Evolutionary conservation across 2,888 invertebrate species (phyloP), one percentile per base, ranked within the genome.

Genomic region (Ditula angustiorana): DNA sequence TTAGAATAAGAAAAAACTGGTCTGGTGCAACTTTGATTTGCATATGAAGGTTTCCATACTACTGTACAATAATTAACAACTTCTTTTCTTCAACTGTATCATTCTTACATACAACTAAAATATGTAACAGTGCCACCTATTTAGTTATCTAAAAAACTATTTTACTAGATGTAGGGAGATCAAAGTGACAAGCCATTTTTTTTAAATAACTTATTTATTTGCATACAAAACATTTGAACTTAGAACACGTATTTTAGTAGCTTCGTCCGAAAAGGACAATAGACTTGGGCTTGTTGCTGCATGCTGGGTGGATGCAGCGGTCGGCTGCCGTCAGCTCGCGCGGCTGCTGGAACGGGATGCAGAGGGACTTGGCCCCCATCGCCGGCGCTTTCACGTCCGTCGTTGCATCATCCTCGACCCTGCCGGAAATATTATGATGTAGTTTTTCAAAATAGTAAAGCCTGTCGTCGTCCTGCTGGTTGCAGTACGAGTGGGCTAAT

Each of bases 361-460:
- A 99, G n/a, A 99, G 94, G 7, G 98, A 96, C 90, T 99, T 99
- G 5, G 99, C 99, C 41, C 99, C 99, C 99, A 99, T 99, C 0
- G 99, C 95, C 23, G 99, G 98, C 21, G 97, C 97, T 64, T 97
- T 98, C 58, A 95, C 94, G 2, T 91, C 92, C 67, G 96, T 96
- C 24, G 83, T 80, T 2, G 81, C 75, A 58, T 91, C 90, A 49
- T 95, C 94, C 57, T 96, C 95, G 64, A 94, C 95, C 79, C 96
- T 96, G 85, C 23, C 85, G 86, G 73, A 63, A 69, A 72, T 75
- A 67, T 46, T 60, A 19, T 55, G 46, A 8, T 16, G 41, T 46
- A 41, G 41, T 11, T 26, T 10, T n/a, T 7, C 8, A 21, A 1
- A 37, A n/a, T n/a, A n/a, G n/a, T n/a, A n/a, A n/a, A n/a, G n/a